Base-by-base conservation (phyloP, 2,797 vertebrate species). In the Rachycentron canadum region DNA sequence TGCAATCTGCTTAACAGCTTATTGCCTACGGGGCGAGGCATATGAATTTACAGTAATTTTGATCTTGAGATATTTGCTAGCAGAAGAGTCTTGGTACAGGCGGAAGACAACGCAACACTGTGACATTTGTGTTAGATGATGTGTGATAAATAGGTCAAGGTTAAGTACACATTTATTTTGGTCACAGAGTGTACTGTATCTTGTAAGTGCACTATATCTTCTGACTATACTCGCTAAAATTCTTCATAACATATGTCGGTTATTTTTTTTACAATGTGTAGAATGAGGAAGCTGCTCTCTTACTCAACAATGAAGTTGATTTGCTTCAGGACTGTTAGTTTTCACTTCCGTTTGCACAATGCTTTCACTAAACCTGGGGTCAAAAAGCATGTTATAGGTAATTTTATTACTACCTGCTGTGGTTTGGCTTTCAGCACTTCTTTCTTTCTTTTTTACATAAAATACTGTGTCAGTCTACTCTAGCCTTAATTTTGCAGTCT, bases 241-340 rank as follows among this genome's bases (percentile, higher is more conserved):
- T 23, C 10, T 56, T 11, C 8, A 30, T 32, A 16, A 26, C 3
- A 16, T 26, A 59, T 14, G 16, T 16, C 21, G n/a, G 28, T 7
- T 58, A 5, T 36, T 78, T 49, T 17, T 68, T 59, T 57, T 57
- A 32, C 62, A 21, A 1, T 57, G 52, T 68, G 71, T 77, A 60
- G 53, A 90, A 92, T 87, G 83, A 81, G 89, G 91, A 94, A 94
- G 87, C 69, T 65, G 57, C 80, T 67, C 14, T 65, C 13, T 86
- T 78, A 7, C 60, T 56, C 68, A 73, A 79, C 66, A 41, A 23
- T 73, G 67, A 69, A 30, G 26, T 1, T 21, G 60, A 79, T 21
- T 68, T 78, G 71, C 61, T 76, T 76, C 78, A 57, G 72, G 75
- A 57, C 69, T 72, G 81, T 60, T 76, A 56, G 55, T 72, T 45